Base-by-base conservation (phyloP, 2,797 vertebrate genomes). In the Buceros bicornis region DNA sequence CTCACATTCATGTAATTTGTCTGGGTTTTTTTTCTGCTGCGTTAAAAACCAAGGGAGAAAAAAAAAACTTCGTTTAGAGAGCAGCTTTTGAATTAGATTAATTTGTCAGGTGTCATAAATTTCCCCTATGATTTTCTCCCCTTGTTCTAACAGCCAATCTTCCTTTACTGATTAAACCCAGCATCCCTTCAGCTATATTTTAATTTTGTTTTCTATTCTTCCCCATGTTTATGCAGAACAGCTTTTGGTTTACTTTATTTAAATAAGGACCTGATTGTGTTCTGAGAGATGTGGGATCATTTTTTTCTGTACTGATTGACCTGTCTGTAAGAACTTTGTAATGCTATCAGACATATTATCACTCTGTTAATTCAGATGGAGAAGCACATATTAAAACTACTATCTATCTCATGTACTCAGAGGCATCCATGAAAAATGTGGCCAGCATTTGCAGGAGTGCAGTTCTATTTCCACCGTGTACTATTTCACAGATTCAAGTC, bases 101-200 rank as follows among this genome's bases (percentile, higher is more conserved):
- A 93, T 96, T 90, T 82, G 24, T 91, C 78, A 92, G 16, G 29
- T 91, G 33, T 74, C 79, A 71, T 61, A 78, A 80, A 87, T 93
- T 89, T 77, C 33, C 87, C 11, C 16, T 60, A 10, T 76, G 19
- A 43, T 93, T 31, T 53, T 85, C 28, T 82, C 42, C 50, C 31
- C 28, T 70, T 87, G 33, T 37, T 87, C 31, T 89, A 80, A 74
- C n/a, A 93, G 14, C 17, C 47, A 43, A 3, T 85, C 29, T 82
- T 90, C 43, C 69, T 86, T 43, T 89, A 15, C 61, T 78, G 60
- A 91, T 92, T 95, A 89, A 92, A 96, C 66, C 4, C 45, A 51
- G 3, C 37, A 83, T 31, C 64, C 53, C 61, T 94, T 21, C 33
- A 91, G 57, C 50, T 77, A 61, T 73, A 58, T 87, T 77, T 77